Evolutionary conservation across 1,140 invertebrate species (phyloP), one percentile per base, ranked within the genome.

Genomic region (Drosophila neocordata): DNA sequence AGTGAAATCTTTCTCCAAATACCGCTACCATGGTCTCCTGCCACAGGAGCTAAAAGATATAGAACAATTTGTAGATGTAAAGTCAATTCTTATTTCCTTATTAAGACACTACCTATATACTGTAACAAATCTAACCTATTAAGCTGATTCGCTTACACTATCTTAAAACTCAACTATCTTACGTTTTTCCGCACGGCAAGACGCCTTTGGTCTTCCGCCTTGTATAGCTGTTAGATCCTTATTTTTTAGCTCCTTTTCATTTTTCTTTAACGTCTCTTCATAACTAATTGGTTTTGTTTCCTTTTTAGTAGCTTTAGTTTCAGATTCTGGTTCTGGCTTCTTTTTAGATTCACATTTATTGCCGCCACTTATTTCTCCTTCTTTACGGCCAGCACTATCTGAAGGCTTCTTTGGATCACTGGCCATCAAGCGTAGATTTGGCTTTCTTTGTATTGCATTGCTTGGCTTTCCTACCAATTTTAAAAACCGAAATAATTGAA

Each of bases 1-100:
- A 85, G 11, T 6, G 70, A 63, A 1, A 62, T 58, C 24, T 56
- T 84, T 24, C 57, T n/a, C 77, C 65, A 77, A 13, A 22, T n/a
- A 20, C 11, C 5, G 8, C 22, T n/a, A 24, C 27, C 27, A 6
- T 15, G 12, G 0, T 68, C 11, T 15, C 1, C 12, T 24, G 22
- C 22, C 4, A 1, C 12, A 20, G 1, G 11, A 15, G 34, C 66
- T 69, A 64, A 8, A 34, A n/a, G n/a, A n/a, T n/a, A n/a, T n/a
- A n/a, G n/a, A n/a, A n/a, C n/a, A n/a, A n/a, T n/a, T n/a, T n/a
- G n/a, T n/a, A n/a, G n/a, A n/a, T n/a, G n/a, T n/a, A n/a, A n/a
- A n/a, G n/a, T n/a, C n/a, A n/a, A n/a, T n/a, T n/a, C n/a, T n/a
- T n/a, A n/a, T n/a, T n/a, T n/a, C n/a, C n/a, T n/a, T n/a, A n/a